A percentile compares a stretch with the other conserved stretches of the same genome.
phyloP scores from a whole-genome alignment of 2,113 vertebrate genomes.

The Archilochus colubris region DNA sequence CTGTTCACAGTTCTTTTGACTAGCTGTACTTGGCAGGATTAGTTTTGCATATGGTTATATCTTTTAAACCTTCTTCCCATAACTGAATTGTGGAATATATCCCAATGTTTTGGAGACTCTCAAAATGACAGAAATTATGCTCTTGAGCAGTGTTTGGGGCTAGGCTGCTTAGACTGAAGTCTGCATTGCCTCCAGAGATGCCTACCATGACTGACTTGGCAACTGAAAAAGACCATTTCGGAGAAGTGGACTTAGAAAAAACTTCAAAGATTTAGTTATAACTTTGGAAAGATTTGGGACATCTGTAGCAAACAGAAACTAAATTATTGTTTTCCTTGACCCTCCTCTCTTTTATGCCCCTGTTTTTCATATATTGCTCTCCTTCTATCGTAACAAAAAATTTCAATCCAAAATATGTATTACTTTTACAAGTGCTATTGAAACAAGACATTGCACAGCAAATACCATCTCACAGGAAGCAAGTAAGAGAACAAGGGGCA shows the following conservation, averaged over 20 bases:
- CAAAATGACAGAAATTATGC: background rate
- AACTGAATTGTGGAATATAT: background rate
- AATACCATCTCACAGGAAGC: background rate
- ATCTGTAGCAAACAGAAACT: background rate
- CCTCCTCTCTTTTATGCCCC: background rate
- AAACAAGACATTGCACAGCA: constrained; percentile 10
- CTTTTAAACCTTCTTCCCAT: background rate
- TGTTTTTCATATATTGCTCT: background rate
- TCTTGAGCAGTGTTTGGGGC: background rate
- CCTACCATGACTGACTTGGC: background rate
- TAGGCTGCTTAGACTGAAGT: background rate
- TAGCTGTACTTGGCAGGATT: background rate
- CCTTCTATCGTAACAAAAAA: background rate
- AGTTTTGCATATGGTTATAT: background rate
- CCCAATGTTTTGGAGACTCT: background rate
- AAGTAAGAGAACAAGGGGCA: background rate
- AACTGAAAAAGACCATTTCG: background rate
- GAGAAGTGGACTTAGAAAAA: background rate
- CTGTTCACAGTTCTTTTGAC: background rate
- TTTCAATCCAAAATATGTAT: background rate
- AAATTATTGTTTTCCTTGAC: background rate
- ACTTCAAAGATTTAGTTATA: background rate
- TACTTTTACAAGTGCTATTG: background rate
- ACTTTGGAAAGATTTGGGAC: background rate
- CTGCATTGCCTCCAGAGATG: background rate